A percentile compares a stretch with the other conserved stretches of the same genome.
Conservation (phyloP, 2,888 invertebrate species). For the Holacanthella duospinosa region DNA sequence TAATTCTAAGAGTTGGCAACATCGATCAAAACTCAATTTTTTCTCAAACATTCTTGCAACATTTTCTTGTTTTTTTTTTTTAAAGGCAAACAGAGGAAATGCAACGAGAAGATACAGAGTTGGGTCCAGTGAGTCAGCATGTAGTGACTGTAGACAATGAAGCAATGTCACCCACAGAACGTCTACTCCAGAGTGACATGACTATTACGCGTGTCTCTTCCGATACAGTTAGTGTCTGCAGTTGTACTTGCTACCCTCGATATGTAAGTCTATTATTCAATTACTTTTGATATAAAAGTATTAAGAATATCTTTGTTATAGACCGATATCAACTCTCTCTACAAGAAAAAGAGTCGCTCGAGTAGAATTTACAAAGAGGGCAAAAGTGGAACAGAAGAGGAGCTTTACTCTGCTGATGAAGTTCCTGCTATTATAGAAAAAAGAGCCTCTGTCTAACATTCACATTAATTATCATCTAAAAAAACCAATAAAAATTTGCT, state of each 20-base stretch:
- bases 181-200: constrained; percentile 6
- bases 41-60: neutral
- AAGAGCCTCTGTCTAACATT: constrained; percentile 30
- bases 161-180: constrained; percentile 9
- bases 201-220: constrained; percentile 4
- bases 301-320: constrained; percentile 8
- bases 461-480: neutral
- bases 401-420: constrained; percentile 35
- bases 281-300: neutral
- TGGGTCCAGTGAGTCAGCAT: constrained; percentile 32
- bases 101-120: constrained; percentile 34
- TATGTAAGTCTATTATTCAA: constrained; percentile 23
- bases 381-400: constrained; percentile 37
- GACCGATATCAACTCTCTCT: constrained; percentile 33
- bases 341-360: constrained; percentile 32
- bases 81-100: constrained; percentile 35
- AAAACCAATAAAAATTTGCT: too few species aligned
- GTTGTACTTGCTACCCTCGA: constrained; percentile 35
- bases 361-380: constrained; percentile 34
- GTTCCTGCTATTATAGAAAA: constrained; percentile 37
- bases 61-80: neutral
- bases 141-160: constrained; percentile 32
- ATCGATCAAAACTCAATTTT: neutral
- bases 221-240: constrained; percentile 33
- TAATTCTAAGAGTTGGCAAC: neutral